phyloP scores from a whole-genome alignment of 2,113 vertebrate genomes.

The Clarias macrocephalus region DNA sequence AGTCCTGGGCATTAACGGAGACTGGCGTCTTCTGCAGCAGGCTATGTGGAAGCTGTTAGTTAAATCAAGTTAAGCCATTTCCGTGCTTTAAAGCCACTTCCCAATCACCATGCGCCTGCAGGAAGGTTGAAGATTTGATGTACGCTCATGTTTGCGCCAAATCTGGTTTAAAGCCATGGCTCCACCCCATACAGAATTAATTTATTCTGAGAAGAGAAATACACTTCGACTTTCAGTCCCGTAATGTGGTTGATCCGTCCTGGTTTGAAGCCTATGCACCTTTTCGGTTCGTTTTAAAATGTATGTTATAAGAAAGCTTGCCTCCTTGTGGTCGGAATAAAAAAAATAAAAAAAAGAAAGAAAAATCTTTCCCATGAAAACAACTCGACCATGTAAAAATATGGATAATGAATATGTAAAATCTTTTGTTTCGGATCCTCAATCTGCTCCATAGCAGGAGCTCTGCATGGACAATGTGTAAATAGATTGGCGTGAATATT shows the following conservation, averaged over 20 bases:
- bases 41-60: slow-evolving; percentile 54
- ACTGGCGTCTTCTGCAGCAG: slow-evolving; percentile 45
- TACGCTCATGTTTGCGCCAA: slow-evolving; percentile 32
- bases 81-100: slow-evolving; percentile 55
- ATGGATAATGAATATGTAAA: slow-evolving; percentile 4
- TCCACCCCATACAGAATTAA: slow-evolving; percentile 11
- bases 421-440: not conserved
- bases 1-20: slow-evolving; percentile 47
- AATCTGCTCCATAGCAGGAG: slow-evolving; percentile 2
- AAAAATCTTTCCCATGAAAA: not conserved
- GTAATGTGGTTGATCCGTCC: not conserved
- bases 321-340: slow-evolving; percentile 17
- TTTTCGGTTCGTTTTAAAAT: slow-evolving; percentile 5
- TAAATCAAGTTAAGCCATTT: slow-evolving; percentile 62
- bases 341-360: no score
- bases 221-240: not conserved
- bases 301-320: slow-evolving; percentile 8
- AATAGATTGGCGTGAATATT: slow-evolving; percentile 23
- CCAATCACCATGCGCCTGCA: slow-evolving; percentile 46
- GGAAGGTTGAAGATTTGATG: slow-evolving; percentile 51
- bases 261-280: not conserved
- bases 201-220: slow-evolving; percentile 8
- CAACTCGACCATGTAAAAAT: not conserved
- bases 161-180: slow-evolving; percentile 41
- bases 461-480: slow-evolving; percentile 22